A percentile compares a stretch with the other conserved stretches of the same genome.
Evolutionary conservation across 2,113 vertebrate species (phyloP).

Genomic region (Clinocottus analis): DNA sequence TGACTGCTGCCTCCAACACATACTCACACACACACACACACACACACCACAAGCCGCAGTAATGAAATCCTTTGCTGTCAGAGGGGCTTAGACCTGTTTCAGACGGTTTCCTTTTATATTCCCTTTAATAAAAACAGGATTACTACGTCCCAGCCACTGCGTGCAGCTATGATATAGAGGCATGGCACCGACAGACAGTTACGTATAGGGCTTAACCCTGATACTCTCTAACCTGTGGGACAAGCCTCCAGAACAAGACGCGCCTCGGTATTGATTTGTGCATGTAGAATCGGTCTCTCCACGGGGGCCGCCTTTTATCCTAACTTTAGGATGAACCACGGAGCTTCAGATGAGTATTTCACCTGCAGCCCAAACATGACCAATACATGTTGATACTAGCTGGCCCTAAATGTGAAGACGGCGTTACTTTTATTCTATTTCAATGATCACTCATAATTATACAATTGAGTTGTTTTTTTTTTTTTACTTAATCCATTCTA

Average conservation of each 20-base stretch:
- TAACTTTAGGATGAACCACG: background rate
- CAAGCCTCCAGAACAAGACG: conserved; percentile 30
- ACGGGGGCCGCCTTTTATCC: background rate
- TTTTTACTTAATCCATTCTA: background rate
- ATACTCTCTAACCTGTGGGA: conserved; percentile 23
- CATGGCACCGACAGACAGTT: conserved; percentile 44
- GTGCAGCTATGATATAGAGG: conserved; percentile 50
- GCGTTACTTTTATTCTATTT: background rate
- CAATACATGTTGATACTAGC: background rate
- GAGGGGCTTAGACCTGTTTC: conserved; percentile 66
- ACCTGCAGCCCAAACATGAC: background rate
- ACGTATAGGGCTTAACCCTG: conserved; percentile 35
- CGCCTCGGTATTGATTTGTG: conserved; percentile 37
- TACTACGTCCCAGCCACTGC: conserved; percentile 44
- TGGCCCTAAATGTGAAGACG: background rate
- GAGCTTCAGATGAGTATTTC: background rate
- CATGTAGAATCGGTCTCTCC: conserved; percentile 14
- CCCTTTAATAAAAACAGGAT: conserved; percentile 81
- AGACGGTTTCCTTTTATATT: conserved; percentile 71
- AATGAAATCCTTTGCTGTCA: conserved; percentile 72
- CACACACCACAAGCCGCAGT: conserved; percentile 36
- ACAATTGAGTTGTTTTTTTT: background rate
- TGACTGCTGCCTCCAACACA: conserved; percentile 6
- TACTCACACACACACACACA: background rate
- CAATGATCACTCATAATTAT: background rate